Percentiles rank a stretch among this genome's conserved stretches.
Evolutionary conservation across 2,888 invertebrate genomes (phyloP).

Genomic region (Drosophila mulleri): DNA sequence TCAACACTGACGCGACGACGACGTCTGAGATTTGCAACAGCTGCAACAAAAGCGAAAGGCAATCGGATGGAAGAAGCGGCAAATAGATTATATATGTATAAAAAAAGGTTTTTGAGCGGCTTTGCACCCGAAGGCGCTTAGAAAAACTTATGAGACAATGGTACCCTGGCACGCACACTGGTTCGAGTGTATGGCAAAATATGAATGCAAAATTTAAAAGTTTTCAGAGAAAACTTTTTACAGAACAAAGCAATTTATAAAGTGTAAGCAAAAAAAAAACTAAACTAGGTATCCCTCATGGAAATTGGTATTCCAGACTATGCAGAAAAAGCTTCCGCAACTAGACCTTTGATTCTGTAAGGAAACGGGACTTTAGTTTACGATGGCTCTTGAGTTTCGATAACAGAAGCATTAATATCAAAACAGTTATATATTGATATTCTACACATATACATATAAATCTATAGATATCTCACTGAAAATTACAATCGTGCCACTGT

Average conservation of each 20-base stretch:
- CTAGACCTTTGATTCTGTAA: too few relatives aligned
- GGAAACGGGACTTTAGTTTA: too few relatives aligned
- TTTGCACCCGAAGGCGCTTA: conserved; percentile 52
- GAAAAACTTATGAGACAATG: conserved; percentile 35
- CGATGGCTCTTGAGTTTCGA: too few relatives aligned
- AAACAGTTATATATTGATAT: too few relatives aligned
- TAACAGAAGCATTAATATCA: too few relatives aligned
- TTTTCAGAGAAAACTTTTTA: neutral
- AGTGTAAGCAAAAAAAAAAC: too few relatives aligned
- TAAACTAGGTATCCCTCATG: too few relatives aligned
- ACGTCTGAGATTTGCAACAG: conserved; percentile 76
- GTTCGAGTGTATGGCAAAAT: neutral
- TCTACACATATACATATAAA: too few relatives aligned
- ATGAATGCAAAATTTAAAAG: neutral
- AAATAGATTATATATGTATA: neutral
- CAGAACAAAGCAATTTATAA: too few relatives aligned
- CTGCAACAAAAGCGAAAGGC: conserved; percentile 48
- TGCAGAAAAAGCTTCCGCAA: too few relatives aligned
- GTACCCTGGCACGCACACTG: conserved; percentile 5
- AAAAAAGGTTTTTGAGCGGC: conserved; percentile 56
- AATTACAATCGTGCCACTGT: neutral
- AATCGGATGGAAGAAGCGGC: conserved; percentile 19
- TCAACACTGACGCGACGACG: conserved; percentile 56
- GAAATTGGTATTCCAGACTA: too few relatives aligned
- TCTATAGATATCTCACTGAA: too few relatives aligned